Evolutionary conservation across 2,888 invertebrate genomes (phyloP).

Genomic region (Prosapia bicincta): DNA sequence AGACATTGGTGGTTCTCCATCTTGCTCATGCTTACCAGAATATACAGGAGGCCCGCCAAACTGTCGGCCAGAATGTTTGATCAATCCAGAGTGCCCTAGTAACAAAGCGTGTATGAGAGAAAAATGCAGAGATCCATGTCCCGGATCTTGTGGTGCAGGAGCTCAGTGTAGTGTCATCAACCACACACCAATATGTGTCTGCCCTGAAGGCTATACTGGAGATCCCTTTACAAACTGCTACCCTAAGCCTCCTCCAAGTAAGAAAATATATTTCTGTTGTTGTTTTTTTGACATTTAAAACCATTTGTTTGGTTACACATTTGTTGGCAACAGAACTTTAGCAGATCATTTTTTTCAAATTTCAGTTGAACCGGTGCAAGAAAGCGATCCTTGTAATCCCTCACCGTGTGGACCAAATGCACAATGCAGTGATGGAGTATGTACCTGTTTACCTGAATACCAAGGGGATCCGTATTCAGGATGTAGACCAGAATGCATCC

Average conservation of each 20-base stretch:
- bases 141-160: conserved; percentile 53
- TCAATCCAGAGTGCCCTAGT: conserved; percentile 62
- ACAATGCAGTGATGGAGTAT: conserved; percentile 60
- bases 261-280: conserved; percentile 13
- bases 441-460: conserved; percentile 68
- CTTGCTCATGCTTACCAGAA: conserved; percentile 60
- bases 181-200: conserved; percentile 45
- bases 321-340: too few relatives aligned
- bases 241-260: conserved; percentile 50
- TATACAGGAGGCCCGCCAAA: conserved; percentile 70
- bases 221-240: conserved; percentile 69
- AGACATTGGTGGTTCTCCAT: conserved; percentile 56
- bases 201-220: conserved; percentile 68
- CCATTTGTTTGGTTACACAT: background rate
- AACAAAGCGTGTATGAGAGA: conserved; percentile 53
- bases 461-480: conserved; percentile 74
- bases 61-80: conserved; percentile 69
- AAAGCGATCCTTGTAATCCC: conserved; percentile 53
- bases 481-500: conserved; percentile 65
- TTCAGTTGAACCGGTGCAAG: conserved; percentile 42
- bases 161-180: conserved; percentile 54
- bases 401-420: conserved; percentile 51
- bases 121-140: conserved; percentile 56
- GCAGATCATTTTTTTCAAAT: too few relatives aligned
- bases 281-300: conserved; percentile 11